Base-by-base conservation (phyloP, 2,113 vertebrate genomes). In the Oreotrochilus melanogaster region DNA sequence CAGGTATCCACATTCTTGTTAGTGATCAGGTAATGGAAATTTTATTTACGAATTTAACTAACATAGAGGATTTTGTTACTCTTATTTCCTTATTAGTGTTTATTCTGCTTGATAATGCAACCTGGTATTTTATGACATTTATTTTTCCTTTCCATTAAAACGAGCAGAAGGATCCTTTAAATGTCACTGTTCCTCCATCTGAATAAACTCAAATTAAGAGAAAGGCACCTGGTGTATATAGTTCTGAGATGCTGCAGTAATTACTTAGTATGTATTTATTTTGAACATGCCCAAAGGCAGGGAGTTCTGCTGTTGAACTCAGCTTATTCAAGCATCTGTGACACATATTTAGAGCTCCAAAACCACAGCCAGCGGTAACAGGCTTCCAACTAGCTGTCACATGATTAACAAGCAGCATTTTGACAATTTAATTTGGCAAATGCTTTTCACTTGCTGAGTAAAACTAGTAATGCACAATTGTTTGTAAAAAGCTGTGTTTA, bases 1-100 rank as follows among this genome's bases (percentile, higher is more conserved):
- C 99, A 78, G 99, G 99, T 60, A 99, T 99, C 83, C 99, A 99
- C 98, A 98, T 99, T 82, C 98, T 99, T 69, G 98, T 99, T 78
- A 99, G 98, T 56, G 99, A 99, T 96, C 99, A 99, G 99, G 99
- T 99, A 98, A 98, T 4, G 56, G 24, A 50, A 35, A 22, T 42
- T 24, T 28, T 23, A 47, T 30, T 62, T 42, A 19, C 37, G 18
- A 71, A n/a, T 67, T 39, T 39, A 9, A 23, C 28, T 14, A n/a
- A 33, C 60, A 18, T 5, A 21, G 73, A 48, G 4, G 11, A 6
- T 72, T 88, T 86, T 62, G 64, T 75, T 62, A 19, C 1, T 9
- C 8, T 78, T 57, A 24, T 33, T 88, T 48, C 33, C 50, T 45
- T 69, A 15, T 85, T 67, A 35, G 2, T 58, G 5, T 0, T 47